Base-by-base conservation (phyloP, 2,113 vertebrate species). In the Syrrhaptes paradoxus region DNA sequence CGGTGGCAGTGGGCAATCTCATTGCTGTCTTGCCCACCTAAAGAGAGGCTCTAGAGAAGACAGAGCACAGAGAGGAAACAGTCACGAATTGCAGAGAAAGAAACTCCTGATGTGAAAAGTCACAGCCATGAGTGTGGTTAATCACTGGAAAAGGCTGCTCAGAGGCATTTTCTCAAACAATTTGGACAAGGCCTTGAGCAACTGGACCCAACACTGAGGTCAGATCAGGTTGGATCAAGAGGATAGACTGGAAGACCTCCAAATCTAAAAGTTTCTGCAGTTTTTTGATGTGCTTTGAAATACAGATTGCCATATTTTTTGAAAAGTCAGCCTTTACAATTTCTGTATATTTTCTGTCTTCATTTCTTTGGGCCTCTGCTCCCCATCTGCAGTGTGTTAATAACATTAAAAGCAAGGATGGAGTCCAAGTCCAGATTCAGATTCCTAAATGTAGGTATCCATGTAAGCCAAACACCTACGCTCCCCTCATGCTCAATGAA, bases 11-110 rank as follows among this genome's bases (percentile, higher is more conserved):
- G 4, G 6, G 31, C 18, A 87, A 81, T 29, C 29, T 62, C n/a
- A 24, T 0, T 62, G 46, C 41, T 45, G 36, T 61, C 26, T 52
- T 70, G 11, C 32, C 6, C 22, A 65, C 6, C 11, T 61, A 49
- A 66, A 61, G 20, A 84, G 26, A 79, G 9, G 7, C 20, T 48
- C 13, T 22, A 38, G 45, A 59, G 20, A 70, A 84, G 32, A 52
- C 12, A 62, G n/a, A 78, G 36, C 26, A 77, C 10, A 59, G 49
- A 63, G 31, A 62, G 19, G 9, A n/a, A 89, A 38, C 5, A 0
- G 0, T 22, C 34, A 57, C 0, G 0, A 71, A 12, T 1, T 29
- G 43, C 31, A 73, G 17, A 6, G 61, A 52, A 92, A 85, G 16
- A 70, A 85, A 72, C 2, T 20, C 29, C 43, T 83, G 2, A 1